These are phyloP conservation scores for Saxicola maurus DNA, from an alignment of 2,797 vertebrate genomes.

Conservation along the genomic window DNA sequence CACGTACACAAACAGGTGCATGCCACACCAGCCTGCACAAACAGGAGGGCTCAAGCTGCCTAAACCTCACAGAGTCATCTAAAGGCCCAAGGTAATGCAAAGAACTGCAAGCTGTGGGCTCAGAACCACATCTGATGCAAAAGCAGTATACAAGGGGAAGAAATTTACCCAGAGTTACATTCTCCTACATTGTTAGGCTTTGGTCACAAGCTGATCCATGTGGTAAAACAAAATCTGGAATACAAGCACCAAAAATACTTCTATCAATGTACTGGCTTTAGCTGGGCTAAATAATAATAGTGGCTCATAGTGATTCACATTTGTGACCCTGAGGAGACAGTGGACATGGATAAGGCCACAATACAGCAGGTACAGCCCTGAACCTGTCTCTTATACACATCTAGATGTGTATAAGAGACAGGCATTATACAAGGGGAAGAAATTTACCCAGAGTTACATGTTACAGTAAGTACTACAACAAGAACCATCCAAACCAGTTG, in stretches of 20 bases:
- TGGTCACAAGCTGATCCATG: not conserved
- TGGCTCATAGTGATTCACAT: not conserved
- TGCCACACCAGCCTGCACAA: not conserved
- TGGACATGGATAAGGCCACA: not conserved
- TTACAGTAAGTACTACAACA: not conserved
- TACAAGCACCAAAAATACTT: not conserved
- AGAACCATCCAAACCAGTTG: not conserved
- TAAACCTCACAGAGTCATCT: not conserved
- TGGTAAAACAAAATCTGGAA: not conserved
- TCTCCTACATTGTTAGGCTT: not conserved
- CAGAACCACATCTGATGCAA: not conserved
- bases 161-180: not conserved
- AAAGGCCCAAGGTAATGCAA: not conserved
- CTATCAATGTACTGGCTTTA: not conserved
- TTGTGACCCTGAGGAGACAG: not conserved
- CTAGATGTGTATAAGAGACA: too few species aligned
- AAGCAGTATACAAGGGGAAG: not conserved
- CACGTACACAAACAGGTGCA: not conserved
- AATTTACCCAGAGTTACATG: not conserved
- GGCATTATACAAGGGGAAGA: too few species aligned
- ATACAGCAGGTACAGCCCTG: not conserved
- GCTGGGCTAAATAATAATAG: not conserved
- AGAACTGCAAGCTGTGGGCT: not conserved
- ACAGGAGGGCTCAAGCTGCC: accelerated
- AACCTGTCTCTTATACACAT: too few species aligned